A percentile compares a stretch with the other conserved stretches of the same genome.
Conservation (phyloP, 2,888 invertebrate species). For the Schrankia costaestrigalis region DNA sequence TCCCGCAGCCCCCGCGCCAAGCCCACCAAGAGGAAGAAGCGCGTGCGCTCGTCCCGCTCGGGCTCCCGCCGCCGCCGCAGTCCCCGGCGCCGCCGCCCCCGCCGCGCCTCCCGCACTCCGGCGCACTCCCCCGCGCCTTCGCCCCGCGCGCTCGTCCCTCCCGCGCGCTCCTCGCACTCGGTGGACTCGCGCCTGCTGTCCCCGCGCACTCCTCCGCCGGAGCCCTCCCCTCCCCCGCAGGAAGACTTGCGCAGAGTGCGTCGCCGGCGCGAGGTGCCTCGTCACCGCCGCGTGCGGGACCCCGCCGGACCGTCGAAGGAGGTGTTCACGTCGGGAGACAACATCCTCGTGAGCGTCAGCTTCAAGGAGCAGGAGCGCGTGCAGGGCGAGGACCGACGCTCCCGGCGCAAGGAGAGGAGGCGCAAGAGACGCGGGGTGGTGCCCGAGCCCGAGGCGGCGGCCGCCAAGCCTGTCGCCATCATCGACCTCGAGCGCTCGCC, state of each 20-base stretch:
- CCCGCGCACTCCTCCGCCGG: conserved; percentile 45
- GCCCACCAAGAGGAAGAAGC: conserved; percentile 55
- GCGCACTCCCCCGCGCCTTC: conserved; percentile 28
- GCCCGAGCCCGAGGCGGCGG: conserved; percentile 82
- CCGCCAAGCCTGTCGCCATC: conserved; percentile 87
- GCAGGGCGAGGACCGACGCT: conserved; percentile 38
- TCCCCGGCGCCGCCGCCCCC: conserved; percentile 22
- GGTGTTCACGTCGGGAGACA: conserved; percentile 95
- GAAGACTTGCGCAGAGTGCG: conserved; percentile 57
- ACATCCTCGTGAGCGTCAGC: conserved; percentile 95
- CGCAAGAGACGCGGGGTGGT: conserved; percentile 34
- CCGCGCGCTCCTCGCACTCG: conserved; percentile 38
- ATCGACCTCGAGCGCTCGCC: conserved; percentile 93
- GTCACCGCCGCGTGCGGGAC: conserved; percentile 58
- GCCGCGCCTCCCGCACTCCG: conserved; percentile 37
- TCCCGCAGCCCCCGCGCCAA: conserved; percentile 39
- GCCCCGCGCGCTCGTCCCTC: conserved; percentile 43
- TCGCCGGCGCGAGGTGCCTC: conserved; percentile 35
- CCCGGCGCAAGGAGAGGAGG: conserved; percentile 22
- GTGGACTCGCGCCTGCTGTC: conserved; percentile 45
- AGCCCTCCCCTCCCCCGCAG: conserved; percentile 38
- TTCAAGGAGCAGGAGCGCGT: conserved; percentile 85
- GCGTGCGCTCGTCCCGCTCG: conserved; percentile 41
- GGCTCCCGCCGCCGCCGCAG: conserved; percentile 37
- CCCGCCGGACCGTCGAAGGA: conserved; percentile 86